phyloP scores from a whole-genome alignment of 2,888 invertebrate species.

The Dasysyrphus tricinctus region DNA sequence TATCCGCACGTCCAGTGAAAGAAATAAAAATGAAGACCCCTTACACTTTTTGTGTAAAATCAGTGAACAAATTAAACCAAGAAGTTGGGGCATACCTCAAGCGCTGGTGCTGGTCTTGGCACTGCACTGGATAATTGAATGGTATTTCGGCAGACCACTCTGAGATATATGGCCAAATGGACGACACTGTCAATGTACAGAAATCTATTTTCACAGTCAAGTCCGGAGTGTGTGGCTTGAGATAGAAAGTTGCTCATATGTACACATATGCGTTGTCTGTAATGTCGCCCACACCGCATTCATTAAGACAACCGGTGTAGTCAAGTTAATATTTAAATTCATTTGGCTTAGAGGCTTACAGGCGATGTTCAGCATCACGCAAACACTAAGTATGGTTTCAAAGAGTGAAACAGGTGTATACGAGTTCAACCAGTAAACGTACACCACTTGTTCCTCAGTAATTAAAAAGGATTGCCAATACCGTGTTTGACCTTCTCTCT shows the following conservation, averaged over 20 bases:
- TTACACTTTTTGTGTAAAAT: conserved; percentile 40
- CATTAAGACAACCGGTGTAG: conserved; percentile 23
- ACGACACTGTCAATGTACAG: conserved; percentile 63
- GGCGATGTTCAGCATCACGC: conserved; percentile 31
- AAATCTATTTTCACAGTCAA: conserved; percentile 53
- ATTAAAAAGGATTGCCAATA: conserved; percentile 48
- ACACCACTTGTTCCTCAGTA: conserved; percentile 20
- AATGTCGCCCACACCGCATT: conserved; percentile 56
- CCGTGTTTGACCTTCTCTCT: conserved; percentile 3
- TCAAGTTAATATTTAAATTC: conserved; percentile 55
- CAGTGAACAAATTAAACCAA: conserved; percentile 65
- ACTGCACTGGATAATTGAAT: conserved; percentile 55
- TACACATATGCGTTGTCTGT: background rate
- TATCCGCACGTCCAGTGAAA: conserved; percentile 30
- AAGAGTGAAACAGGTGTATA: conserved; percentile 56
- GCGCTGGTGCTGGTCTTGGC: background rate
- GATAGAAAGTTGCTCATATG: conserved; percentile 64
- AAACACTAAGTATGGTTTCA: conserved; percentile 33
- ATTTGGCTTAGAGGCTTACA: conserved; percentile 33
- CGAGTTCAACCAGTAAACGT: background rate
- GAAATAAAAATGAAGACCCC: conserved; percentile 14
- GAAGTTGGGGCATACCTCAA: conserved; percentile 35
- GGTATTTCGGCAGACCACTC: conserved; percentile 55
- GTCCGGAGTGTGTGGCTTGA: conserved; percentile 11
- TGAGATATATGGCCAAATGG: conserved; percentile 69